phyloP scores from a whole-genome alignment of 1,140 invertebrate genomes.

The Babylonia areolata region DNA sequence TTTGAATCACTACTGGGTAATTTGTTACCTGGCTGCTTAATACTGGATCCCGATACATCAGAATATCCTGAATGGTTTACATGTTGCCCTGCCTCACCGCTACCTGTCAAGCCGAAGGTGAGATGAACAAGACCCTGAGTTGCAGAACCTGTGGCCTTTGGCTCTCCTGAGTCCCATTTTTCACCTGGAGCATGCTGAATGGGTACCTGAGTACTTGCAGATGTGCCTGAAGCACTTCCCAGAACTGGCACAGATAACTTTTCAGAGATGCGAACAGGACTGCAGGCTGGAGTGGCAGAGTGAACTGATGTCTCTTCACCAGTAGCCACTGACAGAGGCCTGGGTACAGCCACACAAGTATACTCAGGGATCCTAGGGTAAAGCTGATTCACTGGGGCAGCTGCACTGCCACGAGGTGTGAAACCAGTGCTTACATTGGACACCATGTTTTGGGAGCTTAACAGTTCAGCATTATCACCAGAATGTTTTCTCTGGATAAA shows the following conservation, averaged over 20 bases:
- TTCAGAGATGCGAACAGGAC: not conserved
- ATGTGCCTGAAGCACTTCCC: not conserved
- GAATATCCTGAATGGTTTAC: no score
- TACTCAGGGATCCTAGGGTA: not conserved
- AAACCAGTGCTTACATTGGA: slow-evolving; percentile 33
- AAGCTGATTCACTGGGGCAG: not conserved
- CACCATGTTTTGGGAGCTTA: not conserved
- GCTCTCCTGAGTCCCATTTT: not conserved
- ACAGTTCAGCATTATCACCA: no score
- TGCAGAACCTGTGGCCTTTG: no score
- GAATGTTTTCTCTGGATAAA: no score
- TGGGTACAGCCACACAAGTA: not conserved
- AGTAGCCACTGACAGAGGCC: not conserved
- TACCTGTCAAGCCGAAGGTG: not conserved
- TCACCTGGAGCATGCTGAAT: not conserved
- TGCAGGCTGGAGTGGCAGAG: not conserved
- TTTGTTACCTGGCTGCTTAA: not conserved
- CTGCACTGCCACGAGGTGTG: not conserved
- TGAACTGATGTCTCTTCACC: not conserved
- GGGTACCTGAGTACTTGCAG: not conserved
- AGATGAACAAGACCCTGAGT: not conserved
- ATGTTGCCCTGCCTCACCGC: not conserved
- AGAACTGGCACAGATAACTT: not conserved
- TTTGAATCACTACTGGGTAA: no score
- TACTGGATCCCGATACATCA: not conserved